These are phyloP conservation scores for Bombyx mandarina DNA, from an alignment of 1,140 invertebrate species.

Conservation along the genomic window DNA sequence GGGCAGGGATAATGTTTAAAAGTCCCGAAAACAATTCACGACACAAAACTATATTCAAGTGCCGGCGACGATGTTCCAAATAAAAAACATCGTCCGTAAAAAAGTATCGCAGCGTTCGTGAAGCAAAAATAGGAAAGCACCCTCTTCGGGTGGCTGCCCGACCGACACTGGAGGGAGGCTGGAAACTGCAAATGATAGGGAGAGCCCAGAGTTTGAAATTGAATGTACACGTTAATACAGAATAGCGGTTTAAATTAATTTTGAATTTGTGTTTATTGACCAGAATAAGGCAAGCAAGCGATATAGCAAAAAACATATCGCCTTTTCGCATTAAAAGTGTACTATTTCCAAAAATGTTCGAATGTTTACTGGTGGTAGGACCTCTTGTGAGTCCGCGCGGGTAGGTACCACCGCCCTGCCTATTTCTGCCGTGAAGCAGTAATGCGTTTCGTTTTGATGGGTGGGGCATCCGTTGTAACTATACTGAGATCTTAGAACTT, in stretches of 20 bases:
- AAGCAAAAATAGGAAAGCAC: not conserved
- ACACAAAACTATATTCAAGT: not conserved
- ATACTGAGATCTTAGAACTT: no score
- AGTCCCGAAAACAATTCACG: slow-evolving; percentile 2
- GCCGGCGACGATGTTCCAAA: no score
- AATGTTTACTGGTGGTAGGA: no score
- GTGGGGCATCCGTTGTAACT: no score
- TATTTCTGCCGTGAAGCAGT: no score
- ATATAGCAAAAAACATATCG: not conserved
- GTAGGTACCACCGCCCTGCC: no score
- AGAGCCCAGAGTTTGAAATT: slow-evolving; percentile 3
- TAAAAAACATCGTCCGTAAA: no score
- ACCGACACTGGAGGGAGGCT: slow-evolving; percentile 2
- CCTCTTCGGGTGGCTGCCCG: not conserved
- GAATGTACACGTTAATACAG: not conserved
- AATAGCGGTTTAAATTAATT: not conserved
- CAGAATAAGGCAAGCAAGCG: not conserved
- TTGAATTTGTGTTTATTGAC: not conserved
- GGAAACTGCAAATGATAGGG: slow-evolving; percentile 8
- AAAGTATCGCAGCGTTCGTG: no score
- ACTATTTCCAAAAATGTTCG: no score
- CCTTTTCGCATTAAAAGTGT: no score
- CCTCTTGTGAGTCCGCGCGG: no score
- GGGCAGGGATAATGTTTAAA: not conserved
- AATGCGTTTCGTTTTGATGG: no score